phyloP scores from a whole-genome alignment of 2,797 vertebrate genomes.

The Hoplostethus atlanticus region DNA sequence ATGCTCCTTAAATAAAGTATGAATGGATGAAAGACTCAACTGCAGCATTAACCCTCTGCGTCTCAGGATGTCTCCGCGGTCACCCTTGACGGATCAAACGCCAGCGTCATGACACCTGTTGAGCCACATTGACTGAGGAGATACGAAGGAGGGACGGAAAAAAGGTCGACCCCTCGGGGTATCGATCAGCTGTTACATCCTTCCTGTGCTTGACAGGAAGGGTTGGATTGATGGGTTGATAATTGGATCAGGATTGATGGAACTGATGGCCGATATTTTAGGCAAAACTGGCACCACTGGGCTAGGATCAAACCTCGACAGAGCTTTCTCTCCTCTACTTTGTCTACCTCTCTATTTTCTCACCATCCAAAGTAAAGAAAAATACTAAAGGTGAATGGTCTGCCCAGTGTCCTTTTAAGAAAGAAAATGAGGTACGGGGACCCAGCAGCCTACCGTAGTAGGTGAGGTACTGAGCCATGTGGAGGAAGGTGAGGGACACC shows the following conservation, averaged over 20 bases:
- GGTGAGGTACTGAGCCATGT: constrained; percentile 94
- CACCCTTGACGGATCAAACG: constrained; percentile 44
- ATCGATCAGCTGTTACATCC: constrained; percentile 10
- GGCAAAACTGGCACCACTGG: not conserved
- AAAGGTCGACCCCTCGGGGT: constrained; percentile 7
- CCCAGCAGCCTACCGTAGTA: constrained; percentile 90
- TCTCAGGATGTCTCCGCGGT: constrained; percentile 38
- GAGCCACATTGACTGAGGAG: constrained; percentile 24
- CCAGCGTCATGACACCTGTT: constrained; percentile 57
- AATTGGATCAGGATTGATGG: not conserved
- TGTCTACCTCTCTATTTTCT: too few relatives aligned
- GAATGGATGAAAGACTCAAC: constrained; percentile 7
- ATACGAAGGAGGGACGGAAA: constrained; percentile 6
- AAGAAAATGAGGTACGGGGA: not conserved
- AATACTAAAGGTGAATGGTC: not conserved
- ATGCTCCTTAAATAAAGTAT: not conserved
- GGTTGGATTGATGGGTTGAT: too few relatives aligned
- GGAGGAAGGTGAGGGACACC: constrained; percentile 96
- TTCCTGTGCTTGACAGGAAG: not conserved
- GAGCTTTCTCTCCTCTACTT: too few relatives aligned
- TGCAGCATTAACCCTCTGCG: constrained; percentile 38
- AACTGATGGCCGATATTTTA: not conserved
- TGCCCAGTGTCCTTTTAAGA: too few relatives aligned
- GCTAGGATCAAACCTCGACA: too few relatives aligned
- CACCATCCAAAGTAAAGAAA: too few relatives aligned